phyloP scores from a whole-genome alignment of 2,113 vertebrate genomes.

The Bos indicus region DNA sequence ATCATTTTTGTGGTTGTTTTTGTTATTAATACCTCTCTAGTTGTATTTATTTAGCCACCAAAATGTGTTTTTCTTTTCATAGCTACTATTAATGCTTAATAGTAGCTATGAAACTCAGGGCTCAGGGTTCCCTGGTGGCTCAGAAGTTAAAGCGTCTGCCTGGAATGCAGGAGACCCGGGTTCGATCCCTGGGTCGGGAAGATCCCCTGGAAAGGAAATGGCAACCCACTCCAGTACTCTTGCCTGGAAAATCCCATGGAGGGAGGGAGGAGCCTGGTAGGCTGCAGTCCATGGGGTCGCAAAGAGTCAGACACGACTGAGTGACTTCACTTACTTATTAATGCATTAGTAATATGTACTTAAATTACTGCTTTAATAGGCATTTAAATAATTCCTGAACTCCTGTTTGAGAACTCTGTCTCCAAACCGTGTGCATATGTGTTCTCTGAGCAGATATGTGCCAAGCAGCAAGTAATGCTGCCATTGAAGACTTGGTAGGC shows the following conservation, averaged over 20 bases:
- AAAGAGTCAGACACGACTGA: too few species aligned
- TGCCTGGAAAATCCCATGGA: too few species aligned
- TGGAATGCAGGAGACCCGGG: too few species aligned
- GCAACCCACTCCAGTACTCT: too few species aligned
- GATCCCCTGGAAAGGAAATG: too few species aligned
- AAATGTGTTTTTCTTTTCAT: neutral
- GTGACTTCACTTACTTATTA: neutral
- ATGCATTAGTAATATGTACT: neutral
- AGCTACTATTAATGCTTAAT: neutral
- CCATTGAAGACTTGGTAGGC: neutral
- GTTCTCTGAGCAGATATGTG: neutral
- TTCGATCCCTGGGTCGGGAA: too few species aligned
- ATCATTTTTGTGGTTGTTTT: neutral
- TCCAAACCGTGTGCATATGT: neutral
- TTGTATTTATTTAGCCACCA: neutral
- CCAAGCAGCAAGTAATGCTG: neutral
- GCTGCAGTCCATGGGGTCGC: too few species aligned
- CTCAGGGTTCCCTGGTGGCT: too few species aligned
- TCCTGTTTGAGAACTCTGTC: neutral
- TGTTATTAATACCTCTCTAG: neutral
- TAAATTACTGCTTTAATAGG: neutral
- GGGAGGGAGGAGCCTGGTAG: too few species aligned
- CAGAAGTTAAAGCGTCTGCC: too few species aligned
- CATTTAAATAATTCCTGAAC: neutral
- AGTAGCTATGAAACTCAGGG: too few species aligned